Percentiles rank a stretch among this genome's conserved stretches.
phyloP scores from a whole-genome alignment of 1,140 invertebrate genomes.

The Lysiphlebus fabarum region DNA sequence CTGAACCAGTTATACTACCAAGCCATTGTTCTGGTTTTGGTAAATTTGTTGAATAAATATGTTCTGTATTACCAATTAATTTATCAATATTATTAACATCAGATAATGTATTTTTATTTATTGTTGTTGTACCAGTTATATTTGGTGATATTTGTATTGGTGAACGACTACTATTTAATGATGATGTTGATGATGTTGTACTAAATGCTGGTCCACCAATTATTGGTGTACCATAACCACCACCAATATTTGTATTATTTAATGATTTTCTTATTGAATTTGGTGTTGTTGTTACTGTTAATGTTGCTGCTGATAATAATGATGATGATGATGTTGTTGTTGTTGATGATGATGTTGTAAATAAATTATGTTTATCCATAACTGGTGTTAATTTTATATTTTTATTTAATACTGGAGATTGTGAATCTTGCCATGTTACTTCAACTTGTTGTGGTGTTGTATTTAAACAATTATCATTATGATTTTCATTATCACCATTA shows the following conservation, averaged over 20 bases:
- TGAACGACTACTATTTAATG: conserved; percentile 36
- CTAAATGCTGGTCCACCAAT: conserved; percentile 49
- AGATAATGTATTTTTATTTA: conserved; percentile 30
- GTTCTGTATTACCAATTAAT: background rate
- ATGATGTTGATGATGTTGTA: conserved; percentile 50
- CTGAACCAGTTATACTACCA: conserved; percentile 65
- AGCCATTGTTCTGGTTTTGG: conserved; percentile 77
- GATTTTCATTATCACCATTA: conserved; percentile 28
- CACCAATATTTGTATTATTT: conserved; percentile 8
- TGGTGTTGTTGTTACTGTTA: background rate
- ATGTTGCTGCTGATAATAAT: background rate
- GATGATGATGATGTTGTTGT: conserved; percentile 24
- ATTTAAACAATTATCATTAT: background rate
- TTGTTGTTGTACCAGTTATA: conserved; percentile 34
- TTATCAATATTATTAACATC: background rate
- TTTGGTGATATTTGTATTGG: conserved; percentile 39
- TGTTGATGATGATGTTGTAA: too few relatives aligned
- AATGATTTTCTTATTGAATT: too few relatives aligned
- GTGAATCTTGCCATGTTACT: conserved; percentile 25
- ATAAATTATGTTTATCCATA: conserved; percentile 32
- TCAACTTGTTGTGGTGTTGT: conserved; percentile 13
- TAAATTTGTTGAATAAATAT: conserved; percentile 44
- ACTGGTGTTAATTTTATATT: conserved; percentile 51
- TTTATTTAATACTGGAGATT: conserved; percentile 28
- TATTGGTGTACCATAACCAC: conserved; percentile 45